Base-by-base conservation (phyloP, 1,140 invertebrate genomes). In the Galendromus occidentalis region DNA sequence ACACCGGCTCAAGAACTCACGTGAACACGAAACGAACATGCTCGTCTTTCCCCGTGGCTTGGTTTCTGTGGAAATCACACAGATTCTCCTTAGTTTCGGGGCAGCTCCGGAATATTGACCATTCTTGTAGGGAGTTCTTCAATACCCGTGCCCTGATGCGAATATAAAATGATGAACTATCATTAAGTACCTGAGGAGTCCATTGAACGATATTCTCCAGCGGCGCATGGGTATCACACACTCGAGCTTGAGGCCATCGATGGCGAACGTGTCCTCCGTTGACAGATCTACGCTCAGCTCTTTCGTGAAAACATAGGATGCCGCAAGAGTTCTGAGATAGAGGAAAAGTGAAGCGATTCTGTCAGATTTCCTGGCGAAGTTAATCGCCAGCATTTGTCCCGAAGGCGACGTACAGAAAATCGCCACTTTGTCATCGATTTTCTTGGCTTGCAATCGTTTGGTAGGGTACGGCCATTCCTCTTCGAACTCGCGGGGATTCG, bases 141-240 rank as follows among this genome's bases (percentile, higher is more conserved):
- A n/a, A n/a, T n/a, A n/a, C n/a, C n/a, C n/a, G n/a, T n/a, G n/a
- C n/a, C n/a, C n/a, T n/a, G n/a, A n/a, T n/a, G n/a, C n/a, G n/a
- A n/a, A n/a, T n/a, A n/a, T n/a, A n/a, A n/a, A n/a, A n/a, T n/a
- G n/a, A n/a, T n/a, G n/a, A n/a, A n/a, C n/a, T n/a, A 14, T 59
- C 14, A 1, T 20, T 59, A 59, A 14, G 14, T 29, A 59, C 51
- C 51, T 59, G 14, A 59, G 22, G 14, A 22, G 51, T 29, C 51
- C 51, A 22, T 59, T 59, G 33, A 59, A 59, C 2, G 51, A 59
- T 17, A 59, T 59, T 25, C 51, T 59, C 51, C 51, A 59, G 4
- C 51, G 14, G 14, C 22, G 51, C 51, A 59, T 17, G 14, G 51
- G 51, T 4, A 59, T 59, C 1, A 59, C 22, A 59, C 51, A 59